phyloP scores from a whole-genome alignment of 2,113 vertebrate species.

The Zosterops borbonicus region DNA sequence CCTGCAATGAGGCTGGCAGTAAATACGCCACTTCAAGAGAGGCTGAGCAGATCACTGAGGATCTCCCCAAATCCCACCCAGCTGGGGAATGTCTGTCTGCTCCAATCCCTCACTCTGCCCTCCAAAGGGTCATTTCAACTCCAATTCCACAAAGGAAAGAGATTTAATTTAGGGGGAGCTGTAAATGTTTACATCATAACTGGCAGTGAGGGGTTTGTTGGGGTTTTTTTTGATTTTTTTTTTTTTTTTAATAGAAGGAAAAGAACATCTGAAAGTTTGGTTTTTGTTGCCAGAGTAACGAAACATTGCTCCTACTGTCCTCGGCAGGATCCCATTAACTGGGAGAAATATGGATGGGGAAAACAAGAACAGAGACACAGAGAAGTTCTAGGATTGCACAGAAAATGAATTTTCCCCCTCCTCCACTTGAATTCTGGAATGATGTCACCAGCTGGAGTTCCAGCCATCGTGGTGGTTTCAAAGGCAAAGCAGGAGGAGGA shows the following conservation, averaged over 20 bases:
- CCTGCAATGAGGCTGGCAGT: conserved; percentile 9
- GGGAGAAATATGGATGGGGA: background rate
- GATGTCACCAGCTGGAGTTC: background rate
- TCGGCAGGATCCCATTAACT: background rate
- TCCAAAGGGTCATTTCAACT: background rate
- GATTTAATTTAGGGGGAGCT: conserved; percentile 12
- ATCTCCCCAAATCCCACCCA: conserved; percentile 6
- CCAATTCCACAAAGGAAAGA: background rate
- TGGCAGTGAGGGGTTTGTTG: background rate
- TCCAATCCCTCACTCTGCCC: background rate
- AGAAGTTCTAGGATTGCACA: background rate
- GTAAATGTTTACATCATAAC: conserved; percentile 62
- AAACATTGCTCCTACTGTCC: conserved; percentile 60
- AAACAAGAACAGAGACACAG: background rate
- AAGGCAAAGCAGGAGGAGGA: background rate
- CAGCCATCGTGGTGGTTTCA: background rate
- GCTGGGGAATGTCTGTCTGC: background rate
- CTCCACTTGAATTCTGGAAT: background rate
- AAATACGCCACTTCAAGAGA: conserved; percentile 16
- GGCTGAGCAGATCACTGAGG: background rate
- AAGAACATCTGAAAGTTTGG: conserved; percentile 60
- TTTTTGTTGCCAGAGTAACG: conserved; percentile 53
- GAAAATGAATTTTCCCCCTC: background rate
- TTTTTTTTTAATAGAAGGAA: background rate
- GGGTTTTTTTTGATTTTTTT: too few species aligned